Percentiles rank a stretch among this genome's conserved stretches.
Conservation (phyloP, 2,888 invertebrate genomes). For the Venustoraphidia nigricollis region DNA sequence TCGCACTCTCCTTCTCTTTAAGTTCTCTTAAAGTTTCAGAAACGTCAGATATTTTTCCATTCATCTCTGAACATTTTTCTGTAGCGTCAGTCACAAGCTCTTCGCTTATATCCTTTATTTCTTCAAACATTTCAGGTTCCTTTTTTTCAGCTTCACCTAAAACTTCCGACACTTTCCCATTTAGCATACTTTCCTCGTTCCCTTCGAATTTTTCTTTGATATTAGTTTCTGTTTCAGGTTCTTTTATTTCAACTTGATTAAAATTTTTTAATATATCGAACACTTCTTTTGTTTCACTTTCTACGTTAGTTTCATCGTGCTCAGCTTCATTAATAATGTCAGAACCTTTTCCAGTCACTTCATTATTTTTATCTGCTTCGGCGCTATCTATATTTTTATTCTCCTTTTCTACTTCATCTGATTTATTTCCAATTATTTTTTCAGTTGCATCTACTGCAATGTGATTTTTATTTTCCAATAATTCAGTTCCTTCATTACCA, state of each 20-base stretch:
- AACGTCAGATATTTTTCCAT: neutral
- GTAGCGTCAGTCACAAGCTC: neutral
- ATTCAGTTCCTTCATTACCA: neutral
- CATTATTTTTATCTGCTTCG: neutral
- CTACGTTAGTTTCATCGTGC: neutral
- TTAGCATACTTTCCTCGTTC: neutral
- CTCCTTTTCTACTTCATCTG: neutral
- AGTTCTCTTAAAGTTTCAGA: constrained; percentile 6
- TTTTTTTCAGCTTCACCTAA: neutral
- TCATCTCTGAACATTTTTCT: neutral
- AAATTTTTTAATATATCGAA: neutral
- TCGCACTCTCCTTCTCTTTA: constrained; percentile 4
- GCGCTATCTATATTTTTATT: neutral
- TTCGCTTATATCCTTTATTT: neutral
- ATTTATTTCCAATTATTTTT: neutral
- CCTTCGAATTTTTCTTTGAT: neutral
- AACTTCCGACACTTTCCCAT: neutral
- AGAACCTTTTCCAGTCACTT: neutral
- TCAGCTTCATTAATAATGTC: neutral
- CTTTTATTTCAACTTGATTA: neutral
- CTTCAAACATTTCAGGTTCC: neutral
- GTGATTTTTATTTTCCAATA: neutral
- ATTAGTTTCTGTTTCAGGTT: neutral
- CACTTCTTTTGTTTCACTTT: neutral
- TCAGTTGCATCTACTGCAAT: neutral